Conservation (phyloP, 1,140 invertebrate species). For the Belonocnema kinseyi region DNA sequence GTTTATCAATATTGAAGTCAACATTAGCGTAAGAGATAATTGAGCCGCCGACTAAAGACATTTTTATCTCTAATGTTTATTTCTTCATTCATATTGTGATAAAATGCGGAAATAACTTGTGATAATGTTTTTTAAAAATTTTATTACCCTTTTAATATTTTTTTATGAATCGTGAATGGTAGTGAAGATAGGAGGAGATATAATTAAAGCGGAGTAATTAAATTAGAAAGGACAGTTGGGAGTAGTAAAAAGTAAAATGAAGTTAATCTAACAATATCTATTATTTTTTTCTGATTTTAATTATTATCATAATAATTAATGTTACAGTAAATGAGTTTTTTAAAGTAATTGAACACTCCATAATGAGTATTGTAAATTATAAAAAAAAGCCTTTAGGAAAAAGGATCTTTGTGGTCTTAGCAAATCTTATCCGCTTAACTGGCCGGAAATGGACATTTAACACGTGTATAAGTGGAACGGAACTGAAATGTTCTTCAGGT, state of each 20-base stretch:
- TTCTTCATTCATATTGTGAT: slow-evolving; percentile 5
- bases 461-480: slow-evolving; percentile 28
- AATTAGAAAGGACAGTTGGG: no score
- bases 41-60: background rate
- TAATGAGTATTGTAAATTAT: background rate
- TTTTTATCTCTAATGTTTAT: background rate
- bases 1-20: slow-evolving; percentile 6
- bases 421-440: slow-evolving; percentile 10
- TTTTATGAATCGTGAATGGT: no score
- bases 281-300: no score
- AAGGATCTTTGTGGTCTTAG: slow-evolving; percentile 10
- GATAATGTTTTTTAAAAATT: background rate
- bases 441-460: slow-evolving; percentile 21
- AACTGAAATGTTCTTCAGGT: slow-evolving; percentile 7
- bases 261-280: no score
- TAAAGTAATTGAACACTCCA: no score
- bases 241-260: no score
- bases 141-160: background rate
- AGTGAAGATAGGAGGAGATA: no score
- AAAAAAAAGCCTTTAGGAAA: background rate
- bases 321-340: no score
- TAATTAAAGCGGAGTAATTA: no score
- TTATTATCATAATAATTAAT: no score
- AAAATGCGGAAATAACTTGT: background rate
- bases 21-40: background rate